phyloP scores from a whole-genome alignment of 2,113 vertebrate genomes.

The Tupaia tana region DNA sequence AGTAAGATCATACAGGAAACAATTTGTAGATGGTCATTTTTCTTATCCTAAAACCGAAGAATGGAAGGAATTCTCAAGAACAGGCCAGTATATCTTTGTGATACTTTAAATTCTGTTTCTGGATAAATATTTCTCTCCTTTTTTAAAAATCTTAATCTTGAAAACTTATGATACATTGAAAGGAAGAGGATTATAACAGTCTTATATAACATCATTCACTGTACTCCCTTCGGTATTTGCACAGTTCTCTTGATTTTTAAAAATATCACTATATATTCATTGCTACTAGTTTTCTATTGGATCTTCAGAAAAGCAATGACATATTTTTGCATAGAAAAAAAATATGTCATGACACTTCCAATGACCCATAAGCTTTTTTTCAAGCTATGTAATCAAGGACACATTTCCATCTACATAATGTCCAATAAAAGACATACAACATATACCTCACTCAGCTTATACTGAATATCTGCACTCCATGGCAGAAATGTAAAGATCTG shows the following conservation, averaged over 20 bases:
- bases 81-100: background rate
- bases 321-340: too few relatives aligned
- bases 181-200: background rate
- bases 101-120: constrained; percentile 16
- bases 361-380: background rate
- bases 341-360: too few relatives aligned
- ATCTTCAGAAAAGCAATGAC: too few relatives aligned
- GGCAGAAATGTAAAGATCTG: too few relatives aligned
- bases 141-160: background rate
- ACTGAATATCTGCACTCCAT: too few relatives aligned
- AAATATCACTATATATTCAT: background rate
- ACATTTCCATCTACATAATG: constrained; percentile 8
- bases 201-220: constrained; percentile 15
- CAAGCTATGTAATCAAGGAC: constrained; percentile 38
- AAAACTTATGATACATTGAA: background rate
- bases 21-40: background rate
- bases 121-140: background rate
- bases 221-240: background rate
- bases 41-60: background rate
- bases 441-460: too few relatives aligned
- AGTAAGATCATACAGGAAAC: background rate
- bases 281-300: background rate
- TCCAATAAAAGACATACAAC: background rate
- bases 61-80: constrained; percentile 14
- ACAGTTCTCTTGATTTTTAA: background rate